phyloP scores from a whole-genome alignment of 2,113 vertebrate species.

The Hydrolagus affinis region DNA sequence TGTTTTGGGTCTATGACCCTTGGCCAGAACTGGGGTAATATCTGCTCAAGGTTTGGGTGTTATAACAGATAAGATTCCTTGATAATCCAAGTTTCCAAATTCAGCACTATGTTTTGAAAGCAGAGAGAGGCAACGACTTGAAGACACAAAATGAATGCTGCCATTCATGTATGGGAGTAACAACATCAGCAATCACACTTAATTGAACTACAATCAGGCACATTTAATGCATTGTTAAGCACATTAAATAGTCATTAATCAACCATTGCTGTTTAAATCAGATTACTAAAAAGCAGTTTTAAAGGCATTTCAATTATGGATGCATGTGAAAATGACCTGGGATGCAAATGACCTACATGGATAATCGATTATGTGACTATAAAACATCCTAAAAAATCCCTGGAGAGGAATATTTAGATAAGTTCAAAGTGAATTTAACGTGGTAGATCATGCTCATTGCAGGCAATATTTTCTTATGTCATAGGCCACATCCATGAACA shows the following conservation, averaged over 20 bases:
- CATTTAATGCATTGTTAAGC: conserved; percentile 32
- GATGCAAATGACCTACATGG: conserved; percentile 11
- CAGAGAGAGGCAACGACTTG: not conserved
- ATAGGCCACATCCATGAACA: not conserved
- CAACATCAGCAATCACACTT: conserved; percentile 3
- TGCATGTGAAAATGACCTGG: conserved; percentile 10
- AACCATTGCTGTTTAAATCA: conserved; percentile 23
- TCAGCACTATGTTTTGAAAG: not conserved
- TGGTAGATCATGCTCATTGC: not conserved
- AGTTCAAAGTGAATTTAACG: not conserved
- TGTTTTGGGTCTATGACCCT: no score
- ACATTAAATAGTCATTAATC: conserved; percentile 30
- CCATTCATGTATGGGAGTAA: conserved; percentile 21
- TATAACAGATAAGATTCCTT: not conserved
- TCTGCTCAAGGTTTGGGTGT: not conserved
- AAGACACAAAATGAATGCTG: not conserved
- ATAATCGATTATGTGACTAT: not conserved
- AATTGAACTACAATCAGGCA: conserved; percentile 28
- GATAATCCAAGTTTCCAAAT: not conserved
- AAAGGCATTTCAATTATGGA: conserved; percentile 16
- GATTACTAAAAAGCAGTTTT: conserved; percentile 20
- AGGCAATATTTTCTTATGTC: not conserved
- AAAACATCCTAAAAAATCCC: not conserved
- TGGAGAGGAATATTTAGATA: not conserved
- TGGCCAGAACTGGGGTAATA: no score